Conservation (phyloP, 2,797 vertebrate species). For the Gallinago solitaria region DNA sequence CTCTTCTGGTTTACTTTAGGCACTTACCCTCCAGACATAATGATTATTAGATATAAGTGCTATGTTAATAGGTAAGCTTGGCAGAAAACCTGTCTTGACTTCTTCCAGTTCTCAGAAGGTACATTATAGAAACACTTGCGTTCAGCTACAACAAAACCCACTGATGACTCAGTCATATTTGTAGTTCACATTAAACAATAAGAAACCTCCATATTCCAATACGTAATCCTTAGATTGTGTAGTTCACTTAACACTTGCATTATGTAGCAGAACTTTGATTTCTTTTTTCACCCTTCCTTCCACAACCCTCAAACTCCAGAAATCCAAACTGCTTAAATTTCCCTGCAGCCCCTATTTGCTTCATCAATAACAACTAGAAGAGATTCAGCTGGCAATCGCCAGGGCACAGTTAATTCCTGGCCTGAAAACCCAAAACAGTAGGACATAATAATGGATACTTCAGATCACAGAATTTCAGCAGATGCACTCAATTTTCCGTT, state of each 20-base stretch:
- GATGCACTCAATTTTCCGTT: background rate
- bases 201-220: background rate
- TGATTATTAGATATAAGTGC: too few relatives aligned
- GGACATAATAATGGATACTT: fast-evolving
- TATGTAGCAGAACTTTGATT: background rate
- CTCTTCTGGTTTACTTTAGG: background rate
- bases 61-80: background rate
- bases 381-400: background rate
- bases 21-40: background rate
- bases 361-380: background rate
- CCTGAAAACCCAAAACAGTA: background rate
- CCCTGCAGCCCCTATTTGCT: background rate
- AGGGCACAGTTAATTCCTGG: background rate
- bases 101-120: background rate
- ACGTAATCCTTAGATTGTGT: too few relatives aligned
- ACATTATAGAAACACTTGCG: fast-evolving
- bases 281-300: background rate
- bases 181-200: background rate
- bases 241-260: background rate
- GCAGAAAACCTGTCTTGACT: background rate
- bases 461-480: background rate
- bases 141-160: background rate
- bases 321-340: background rate
- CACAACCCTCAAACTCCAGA: background rate
- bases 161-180: background rate